A percentile compares a stretch with the other conserved stretches of the same genome.
phyloP scores from a whole-genome alignment of 2,888 invertebrate species.

The Lottia scabra region DNA sequence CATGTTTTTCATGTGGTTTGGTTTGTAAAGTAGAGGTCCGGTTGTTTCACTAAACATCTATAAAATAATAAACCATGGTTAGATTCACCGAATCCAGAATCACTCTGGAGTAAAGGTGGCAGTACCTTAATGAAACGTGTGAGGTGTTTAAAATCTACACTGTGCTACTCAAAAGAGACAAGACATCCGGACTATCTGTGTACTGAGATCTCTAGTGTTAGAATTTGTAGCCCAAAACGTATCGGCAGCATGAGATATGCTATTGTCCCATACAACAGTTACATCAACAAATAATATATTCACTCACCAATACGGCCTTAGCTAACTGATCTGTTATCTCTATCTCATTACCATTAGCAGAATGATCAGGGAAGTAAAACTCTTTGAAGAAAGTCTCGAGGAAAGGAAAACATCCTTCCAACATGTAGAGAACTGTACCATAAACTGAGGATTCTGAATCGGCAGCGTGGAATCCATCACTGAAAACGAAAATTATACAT shows the following conservation, averaged over 20 bases:
- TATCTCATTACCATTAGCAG: conserved; percentile 59
- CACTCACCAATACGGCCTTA: conserved; percentile 60
- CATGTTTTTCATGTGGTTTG: conserved; percentile 65
- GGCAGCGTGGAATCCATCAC: conserved; percentile 55
- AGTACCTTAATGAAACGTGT: too few species aligned
- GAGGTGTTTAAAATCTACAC: background rate
- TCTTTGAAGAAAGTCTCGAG: conserved; percentile 65
- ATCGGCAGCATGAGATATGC: too few species aligned
- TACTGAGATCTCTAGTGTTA: too few species aligned
- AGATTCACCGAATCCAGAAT: too few species aligned
- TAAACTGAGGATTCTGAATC: conserved; percentile 63
- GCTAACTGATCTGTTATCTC: conserved; percentile 65
- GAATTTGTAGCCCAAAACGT: too few species aligned
- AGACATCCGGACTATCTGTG: too few species aligned
- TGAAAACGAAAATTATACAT: conserved; percentile 17
- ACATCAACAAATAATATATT: background rate
- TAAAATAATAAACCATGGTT: too few species aligned
- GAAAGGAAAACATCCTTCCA: conserved; percentile 66
- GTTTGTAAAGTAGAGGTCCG: conserved; percentile 61
- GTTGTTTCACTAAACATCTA: conserved; percentile 66
- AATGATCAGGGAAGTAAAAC: conserved; percentile 63
- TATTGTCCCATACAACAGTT: too few species aligned
- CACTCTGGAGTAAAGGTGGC: too few species aligned
- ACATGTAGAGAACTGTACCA: conserved; percentile 63
- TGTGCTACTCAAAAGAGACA: too few species aligned